Percentiles rank a stretch among this genome's conserved stretches.
Conservation (phyloP, 2,888 invertebrate genomes). For the Patella caerulea region DNA sequence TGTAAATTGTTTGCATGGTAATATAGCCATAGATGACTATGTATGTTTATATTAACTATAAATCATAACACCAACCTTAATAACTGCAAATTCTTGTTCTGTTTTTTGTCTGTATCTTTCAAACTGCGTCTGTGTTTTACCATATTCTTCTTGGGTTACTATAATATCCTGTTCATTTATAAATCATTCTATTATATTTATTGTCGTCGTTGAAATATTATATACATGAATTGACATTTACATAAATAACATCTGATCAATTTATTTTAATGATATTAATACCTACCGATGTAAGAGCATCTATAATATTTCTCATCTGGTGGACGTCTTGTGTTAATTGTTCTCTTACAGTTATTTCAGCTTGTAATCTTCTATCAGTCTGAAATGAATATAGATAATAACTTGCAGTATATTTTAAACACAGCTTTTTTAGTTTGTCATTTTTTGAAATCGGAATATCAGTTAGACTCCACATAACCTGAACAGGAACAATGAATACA, state of each 20-base stretch:
- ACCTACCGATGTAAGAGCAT: conserved; percentile 64
- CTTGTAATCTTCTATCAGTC: conserved; percentile 59
- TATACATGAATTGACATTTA: background rate
- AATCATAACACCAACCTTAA: conserved; percentile 47
- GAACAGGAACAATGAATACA: too few relatives aligned
- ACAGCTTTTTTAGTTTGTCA: too few relatives aligned
- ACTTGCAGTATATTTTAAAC: too few relatives aligned
- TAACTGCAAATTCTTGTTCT: conserved; percentile 46
- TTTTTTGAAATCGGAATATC: too few relatives aligned
- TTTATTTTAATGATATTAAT: background rate
- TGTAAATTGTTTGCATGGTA: too few relatives aligned
- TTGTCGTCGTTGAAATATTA: background rate
- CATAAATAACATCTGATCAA: background rate
- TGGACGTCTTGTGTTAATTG: conserved; percentile 62
- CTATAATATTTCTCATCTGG: conserved; percentile 54
- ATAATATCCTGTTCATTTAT: conserved; percentile 57
- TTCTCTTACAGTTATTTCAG: conserved; percentile 60
- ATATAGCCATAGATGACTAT: too few relatives aligned
- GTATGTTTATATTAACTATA: too few relatives aligned
- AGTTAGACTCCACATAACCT: too few relatives aligned
- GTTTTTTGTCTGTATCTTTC: conserved; percentile 49
- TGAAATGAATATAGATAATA: conserved; percentile 26
- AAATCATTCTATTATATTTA: too few relatives aligned
- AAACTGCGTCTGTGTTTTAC: conserved; percentile 49
- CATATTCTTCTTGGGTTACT: conserved; percentile 62